Evolutionary conservation across 2,797 vertebrate species (phyloP), one percentile per base, ranked within the genome.

Genomic region (Danio choprae): DNA sequence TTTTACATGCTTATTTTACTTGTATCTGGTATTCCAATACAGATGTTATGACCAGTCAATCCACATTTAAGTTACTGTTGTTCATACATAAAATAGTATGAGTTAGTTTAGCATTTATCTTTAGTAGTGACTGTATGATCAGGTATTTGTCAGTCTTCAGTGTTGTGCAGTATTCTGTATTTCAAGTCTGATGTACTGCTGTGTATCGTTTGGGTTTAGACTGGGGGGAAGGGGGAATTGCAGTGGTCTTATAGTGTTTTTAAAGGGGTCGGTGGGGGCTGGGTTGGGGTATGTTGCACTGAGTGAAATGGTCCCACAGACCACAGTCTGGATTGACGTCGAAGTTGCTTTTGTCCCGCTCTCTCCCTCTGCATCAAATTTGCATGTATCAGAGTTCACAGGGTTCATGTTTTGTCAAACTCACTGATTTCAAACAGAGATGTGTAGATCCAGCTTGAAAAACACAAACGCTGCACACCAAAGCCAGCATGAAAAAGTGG

Each of bases 261-360:
- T 74, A 70, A 85, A 79, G 67, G 77, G 78, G 62, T 58, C 76
- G 70, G 58, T 72, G 84, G 59, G 70, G 70, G 68, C 56, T 70
- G 76, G 43, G 56, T 62, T 44, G 74, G 68, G 55, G 79, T 81
- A 70, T 71, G 48, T 77, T 79, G 44, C 38, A 62, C 65, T 60
- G 81, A 76, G 78, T 79, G 70, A 64, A 12, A 81, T 71, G 71
- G 76, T 86, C 83, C 87, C 88, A 84, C 85, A 90, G 90, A 91
- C 29, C 29, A 29, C 88, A 85, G 88, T 87, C 82, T 90, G 90
- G 85, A 84, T 88, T 91, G 89, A 86, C 83, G 76, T 81, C 60
- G 29, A 85, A 86, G 44, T 81, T 89, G 89, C 89, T 83, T 89
- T 91, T 89, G 89, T 90, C 87, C 83, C 77, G 64, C 55, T 64